Conservation (phyloP, 2,888 invertebrate genomes). For the Drosophila villosipedis region DNA sequence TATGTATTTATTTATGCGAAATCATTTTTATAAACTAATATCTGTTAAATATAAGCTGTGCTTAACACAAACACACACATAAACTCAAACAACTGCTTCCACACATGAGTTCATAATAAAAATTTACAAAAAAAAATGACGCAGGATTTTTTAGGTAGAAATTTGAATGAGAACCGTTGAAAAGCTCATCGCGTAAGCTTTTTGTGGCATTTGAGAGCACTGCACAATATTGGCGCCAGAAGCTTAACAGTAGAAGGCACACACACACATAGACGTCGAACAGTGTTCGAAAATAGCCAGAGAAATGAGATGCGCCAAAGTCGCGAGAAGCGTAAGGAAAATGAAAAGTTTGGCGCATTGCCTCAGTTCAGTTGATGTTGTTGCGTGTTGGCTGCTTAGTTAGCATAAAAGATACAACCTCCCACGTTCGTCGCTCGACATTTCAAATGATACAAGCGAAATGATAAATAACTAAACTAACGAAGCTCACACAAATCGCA, state of each 20-base stretch:
- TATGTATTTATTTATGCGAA: constrained; percentile 71
- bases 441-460: constrained; percentile 1
- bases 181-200: constrained; percentile 28
- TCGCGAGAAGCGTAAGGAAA: constrained; percentile 48
- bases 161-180: constrained; percentile 7
- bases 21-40: constrained; percentile 64
- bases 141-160: not conserved
- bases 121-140: not conserved
- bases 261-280: not conserved
- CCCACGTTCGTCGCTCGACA: constrained; percentile 33
- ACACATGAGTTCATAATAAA: constrained; percentile 56
- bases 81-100: constrained; percentile 37
- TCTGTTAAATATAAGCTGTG: constrained; percentile 62
- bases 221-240: constrained; percentile 48
- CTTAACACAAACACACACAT: constrained; percentile 36
- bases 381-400: constrained; percentile 70
- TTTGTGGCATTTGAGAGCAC: constrained; percentile 19
- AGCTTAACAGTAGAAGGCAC: constrained; percentile 33
- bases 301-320: constrained; percentile 53
- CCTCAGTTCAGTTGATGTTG: constrained; percentile 70
- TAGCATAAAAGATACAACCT: constrained; percentile 49
- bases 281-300: constrained; percentile 50
- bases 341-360: constrained; percentile 63
- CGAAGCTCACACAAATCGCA: constrained; percentile 11
- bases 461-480: constrained; percentile 17